Evolutionary conservation across 2,888 invertebrate species (phyloP), one percentile per base, ranked within the genome.

Genomic region (Cerceris rybyensis): DNA sequence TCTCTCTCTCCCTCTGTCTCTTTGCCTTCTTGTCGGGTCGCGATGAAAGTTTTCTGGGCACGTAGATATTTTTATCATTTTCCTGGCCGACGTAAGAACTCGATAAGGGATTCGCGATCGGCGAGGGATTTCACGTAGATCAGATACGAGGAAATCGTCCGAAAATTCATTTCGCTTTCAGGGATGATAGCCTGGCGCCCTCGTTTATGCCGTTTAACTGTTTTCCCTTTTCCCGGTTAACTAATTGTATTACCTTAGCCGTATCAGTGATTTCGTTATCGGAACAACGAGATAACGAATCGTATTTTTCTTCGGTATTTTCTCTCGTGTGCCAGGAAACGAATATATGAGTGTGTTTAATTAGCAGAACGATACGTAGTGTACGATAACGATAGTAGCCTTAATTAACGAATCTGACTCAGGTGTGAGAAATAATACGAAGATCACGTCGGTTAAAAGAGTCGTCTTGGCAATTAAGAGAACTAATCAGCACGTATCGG

Each of bases 401-500:
- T 79, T 84, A 80, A 82, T 83, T 83, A 82, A 81, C 71, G 81
- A 73, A 69, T 72, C 63, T 54, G 74, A 81, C 76, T 77, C 83
- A 61, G 71, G 81, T 79, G 84, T 83, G 70, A 77, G 74, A 78
- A 71, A 75, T 78, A 70, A 77, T 81, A 74, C 70, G 50, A 58
- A 52, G 80, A 69, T 82, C 80, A 73, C 72, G 74, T 39, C 49
- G 16, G 7, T 17, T 49, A 14, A 17, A 55, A 64, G 63, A 73
- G 70, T n/a, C 70, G 74, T 49, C 55, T 61, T 75, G 64, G 54
- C 52, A 16, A 72, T 81, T 81, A 81, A 84, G 69, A 54, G 66
- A 81, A 81, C 78, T 84, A 84, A 84, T 83, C 83, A 84, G 81
- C 72, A 46, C 75, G 69, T 83, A 84, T 73, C 75, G 41, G 54